phyloP scores from a whole-genome alignment of 1,140 invertebrate species.

The Drosophila malerkotliana region DNA sequence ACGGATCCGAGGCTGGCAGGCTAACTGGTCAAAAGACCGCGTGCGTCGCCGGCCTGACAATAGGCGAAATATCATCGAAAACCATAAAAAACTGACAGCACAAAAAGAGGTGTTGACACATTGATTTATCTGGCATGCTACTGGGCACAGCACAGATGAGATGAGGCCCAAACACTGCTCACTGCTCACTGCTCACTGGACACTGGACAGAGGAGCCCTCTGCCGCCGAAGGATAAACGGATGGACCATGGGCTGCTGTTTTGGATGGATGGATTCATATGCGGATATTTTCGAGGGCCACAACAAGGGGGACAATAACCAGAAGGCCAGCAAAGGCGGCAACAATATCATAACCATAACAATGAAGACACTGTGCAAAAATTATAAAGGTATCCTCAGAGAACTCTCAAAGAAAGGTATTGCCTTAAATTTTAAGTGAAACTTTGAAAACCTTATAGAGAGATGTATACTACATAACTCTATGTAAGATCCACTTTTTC shows the following conservation, averaged over 20 bases:
- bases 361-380: slow-evolving; percentile 30
- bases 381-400: not conserved
- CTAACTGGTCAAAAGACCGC: slow-evolving; percentile 49
- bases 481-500: not conserved
- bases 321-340: slow-evolving; percentile 37
- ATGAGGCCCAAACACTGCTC: not conserved
- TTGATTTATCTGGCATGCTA: slow-evolving; percentile 84
- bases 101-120: slow-evolving; percentile 84
- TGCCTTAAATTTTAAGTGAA: no score
- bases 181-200: not conserved
- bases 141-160: slow-evolving; percentile 80
- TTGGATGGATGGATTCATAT: slow-evolving; percentile 74
- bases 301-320: slow-evolving; percentile 53
- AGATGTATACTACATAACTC: no score
- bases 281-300: slow-evolving; percentile 19
- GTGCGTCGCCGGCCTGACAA: slow-evolving; percentile 68
- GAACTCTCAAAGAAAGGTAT: no score
- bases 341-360: slow-evolving; percentile 79
- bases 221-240: slow-evolving; percentile 21
- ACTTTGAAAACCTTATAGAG: no score
- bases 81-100: slow-evolving; percentile 84
- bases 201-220: not conserved
- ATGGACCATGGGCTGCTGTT: slow-evolving; percentile 18
- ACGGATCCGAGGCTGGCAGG: slow-evolving; percentile 31
- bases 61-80: slow-evolving; percentile 84